These are phyloP conservation scores for Hofmannophila pseudospretella DNA, from an alignment of 2,888 invertebrate species.

Conservation along the genomic window DNA sequence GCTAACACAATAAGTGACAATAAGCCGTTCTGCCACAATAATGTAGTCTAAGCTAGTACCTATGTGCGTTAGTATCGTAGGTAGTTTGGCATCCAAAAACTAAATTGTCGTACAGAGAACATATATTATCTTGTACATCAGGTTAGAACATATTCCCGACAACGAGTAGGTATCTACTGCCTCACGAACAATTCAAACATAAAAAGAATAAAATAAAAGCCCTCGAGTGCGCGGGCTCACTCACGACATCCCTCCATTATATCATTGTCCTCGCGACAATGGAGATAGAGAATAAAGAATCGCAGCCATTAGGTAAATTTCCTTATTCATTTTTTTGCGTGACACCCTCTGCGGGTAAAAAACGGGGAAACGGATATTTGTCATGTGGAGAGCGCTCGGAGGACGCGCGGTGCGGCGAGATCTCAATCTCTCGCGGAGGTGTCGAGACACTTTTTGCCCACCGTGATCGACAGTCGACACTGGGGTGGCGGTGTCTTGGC, in stretches of 20 bases:
- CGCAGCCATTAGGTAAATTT: conserved; percentile 77
- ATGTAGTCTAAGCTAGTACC: no score
- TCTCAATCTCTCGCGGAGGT: conserved; percentile 55
- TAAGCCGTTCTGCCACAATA: no score
- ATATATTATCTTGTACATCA: no score
- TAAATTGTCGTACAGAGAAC: no score
- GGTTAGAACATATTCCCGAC: no score
- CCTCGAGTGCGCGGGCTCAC: conserved; percentile 43
- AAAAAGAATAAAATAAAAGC: conserved; percentile 47
- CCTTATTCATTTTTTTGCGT: conserved; percentile 76
- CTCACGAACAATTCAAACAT: conserved; percentile 36
- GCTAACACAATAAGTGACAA: no score
- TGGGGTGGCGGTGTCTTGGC: conserved; percentile 2
- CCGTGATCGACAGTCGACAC: conserved; percentile 38
- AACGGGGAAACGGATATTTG: conserved; percentile 61
- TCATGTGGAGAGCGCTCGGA: conserved; percentile 46
- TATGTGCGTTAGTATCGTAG: no score
- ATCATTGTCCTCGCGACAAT: conserved; percentile 73
- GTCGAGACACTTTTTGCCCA: conserved; percentile 44
- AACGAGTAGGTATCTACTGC: not conserved
- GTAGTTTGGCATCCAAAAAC: no score
- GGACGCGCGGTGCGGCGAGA: conserved; percentile 29
- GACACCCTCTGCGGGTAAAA: conserved; percentile 67
- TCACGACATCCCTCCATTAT: conserved; percentile 76
- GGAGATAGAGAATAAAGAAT: conserved; percentile 72